A percentile compares a stretch with the other conserved stretches of the same genome.
Evolutionary conservation across 2,888 invertebrate species (phyloP).

Genomic region (Apoderus coryli): DNA sequence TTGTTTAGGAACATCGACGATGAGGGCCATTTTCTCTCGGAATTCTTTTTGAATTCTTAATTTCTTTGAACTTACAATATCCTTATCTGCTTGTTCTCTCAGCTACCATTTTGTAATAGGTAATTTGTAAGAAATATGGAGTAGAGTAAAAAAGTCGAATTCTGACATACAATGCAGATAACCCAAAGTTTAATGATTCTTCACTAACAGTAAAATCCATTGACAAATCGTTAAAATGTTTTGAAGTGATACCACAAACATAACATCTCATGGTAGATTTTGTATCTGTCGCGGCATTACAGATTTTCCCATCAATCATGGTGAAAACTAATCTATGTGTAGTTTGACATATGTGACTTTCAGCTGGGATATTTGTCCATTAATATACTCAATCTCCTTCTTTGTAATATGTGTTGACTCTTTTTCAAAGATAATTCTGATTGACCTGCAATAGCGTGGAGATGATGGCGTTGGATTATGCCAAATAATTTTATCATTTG

Average conservation of each 20-base stretch:
- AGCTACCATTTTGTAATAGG: conserved; percentile 9
- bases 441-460: conserved; percentile 21
- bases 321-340: conserved; percentile 4
- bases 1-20: conserved; percentile 17
- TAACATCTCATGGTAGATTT: conserved; percentile 7
- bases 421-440: conserved; percentile 21
- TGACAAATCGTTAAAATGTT: conserved; percentile 10
- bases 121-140: conserved; percentile 10
- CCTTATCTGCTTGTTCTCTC: conserved; percentile 9
- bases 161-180: conserved; percentile 12
- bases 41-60: conserved; percentile 11
- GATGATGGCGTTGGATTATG: conserved; percentile 22
- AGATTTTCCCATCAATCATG: conserved; percentile 12
- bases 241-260: conserved; percentile 9
- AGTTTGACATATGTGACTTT: too few species aligned
- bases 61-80: conserved; percentile 7
- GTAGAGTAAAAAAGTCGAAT: conserved; percentile 12
- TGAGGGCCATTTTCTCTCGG: conserved; percentile 13
- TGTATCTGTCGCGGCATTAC: conserved; percentile 5
- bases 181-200: conserved; percentile 8
- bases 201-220: not conserved
- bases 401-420: conserved; percentile 18
- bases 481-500: conserved; percentile 11
- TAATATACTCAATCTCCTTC: not conserved
- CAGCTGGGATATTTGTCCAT: not conserved